Evolutionary conservation across 2,888 invertebrate genomes (phyloP), one percentile per base, ranked within the genome.

Genomic region (Agrochola litura): DNA sequence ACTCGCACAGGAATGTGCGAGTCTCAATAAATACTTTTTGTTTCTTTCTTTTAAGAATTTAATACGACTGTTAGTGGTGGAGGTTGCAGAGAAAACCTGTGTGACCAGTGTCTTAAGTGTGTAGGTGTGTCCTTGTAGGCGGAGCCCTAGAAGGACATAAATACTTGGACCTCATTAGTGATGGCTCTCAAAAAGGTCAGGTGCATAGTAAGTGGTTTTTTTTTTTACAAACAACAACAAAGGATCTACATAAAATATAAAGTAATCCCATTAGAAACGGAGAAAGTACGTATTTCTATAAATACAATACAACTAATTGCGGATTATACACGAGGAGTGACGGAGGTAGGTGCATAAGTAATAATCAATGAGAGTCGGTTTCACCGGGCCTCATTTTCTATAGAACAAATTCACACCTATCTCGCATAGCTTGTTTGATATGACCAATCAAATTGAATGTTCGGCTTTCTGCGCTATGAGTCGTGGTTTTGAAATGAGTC

Each of bases 331-430:
- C 73, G 37, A 77, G 19, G 71, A 6, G 16, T 46, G 12, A 46
- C 12, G 46, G 73, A 22, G n/a, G 14, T 76, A 58, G 9, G 3
- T 16, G n/a, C 12, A 22, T 52, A 63, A 54, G 22, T 61, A 37
- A 69, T 54, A 78, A 82, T 82, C 85, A 75, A 82, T 82, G 56
- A 69, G 73, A 63, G 54, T 61, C 64, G 70, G 74, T 86, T 84
- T 81, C 75, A 77, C 77, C 72, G 6, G 2, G 19, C 14, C 52
- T 76, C n/a, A 70, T 73, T 73, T 68, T 56, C 43, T 56, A 19
- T 58, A n/a, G n/a, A n/a, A 60, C 16, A 30, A 37, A 19, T 79
- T 76, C 77, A 81, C 58, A 69, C 56, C 25, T 0, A 68, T 66
- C 46, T 52, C 3, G 14, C 1, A 10, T 77, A 10, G 19, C 16